Base-by-base conservation (phyloP, 1,140 invertebrate species). In the Hermetia illucens region DNA sequence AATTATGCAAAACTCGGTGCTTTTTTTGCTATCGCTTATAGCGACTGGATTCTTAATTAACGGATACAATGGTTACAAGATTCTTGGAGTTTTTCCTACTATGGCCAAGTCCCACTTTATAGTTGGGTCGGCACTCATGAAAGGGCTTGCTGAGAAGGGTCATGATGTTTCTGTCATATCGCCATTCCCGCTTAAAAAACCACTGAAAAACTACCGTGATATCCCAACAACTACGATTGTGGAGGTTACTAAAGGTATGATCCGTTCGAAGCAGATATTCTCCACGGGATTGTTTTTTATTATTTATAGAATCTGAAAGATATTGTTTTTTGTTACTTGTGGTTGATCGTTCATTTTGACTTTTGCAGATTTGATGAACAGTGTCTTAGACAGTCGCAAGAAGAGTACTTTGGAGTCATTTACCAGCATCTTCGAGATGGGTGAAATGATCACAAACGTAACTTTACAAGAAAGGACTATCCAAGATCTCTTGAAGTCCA, bases 131-230 rank as follows among this genome's bases (percentile, higher is more conserved):
- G 51, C 57, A 0, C 37, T 76, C 33, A 62, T 70, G 47, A 67
- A 67, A 40, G 70, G 59, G 9, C 38, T 77, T 16, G 72, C 66
- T 0, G 45, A 38, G 10, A 59, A 55, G 21, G 73, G 72, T 5
- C 74, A 77, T 42, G 53, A 71, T 21, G 61, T 77, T 3, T 71
- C 71, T 2, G 50, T 75, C 0, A 47, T 72, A 1, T 71, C 66
- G 35, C 47, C 64, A 3, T 72, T 67, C 44, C 55, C 65, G 0
- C 49, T 63, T 4, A 65, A 65, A 34, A 54, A 53, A 24, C 55
- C 61, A 0, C 41, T 63, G 3, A 47, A 58, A 3, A 73, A 74
- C 44, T 71, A 70, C 27, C 58, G 47, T 3, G 69, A 76, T 44
- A 45, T 72, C n/a, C 16, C 41, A 0, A 30, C 44, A 15, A 44